These are phyloP conservation scores for Sylvia atricapilla DNA, from an alignment of 2,113 vertebrate species.

Conservation along the genomic window DNA sequence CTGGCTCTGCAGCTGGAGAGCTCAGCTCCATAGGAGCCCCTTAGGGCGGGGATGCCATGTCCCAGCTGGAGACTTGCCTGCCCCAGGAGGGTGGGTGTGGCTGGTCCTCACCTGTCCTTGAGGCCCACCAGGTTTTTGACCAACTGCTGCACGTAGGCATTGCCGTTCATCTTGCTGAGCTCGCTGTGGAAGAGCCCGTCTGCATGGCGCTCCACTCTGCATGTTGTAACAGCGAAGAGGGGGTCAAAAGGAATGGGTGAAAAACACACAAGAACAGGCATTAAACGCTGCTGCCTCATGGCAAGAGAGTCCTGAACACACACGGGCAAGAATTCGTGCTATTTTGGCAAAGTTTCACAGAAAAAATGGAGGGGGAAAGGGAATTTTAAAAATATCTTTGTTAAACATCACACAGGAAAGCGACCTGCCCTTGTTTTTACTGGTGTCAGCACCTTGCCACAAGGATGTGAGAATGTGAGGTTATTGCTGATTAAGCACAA, in stretches of 20 bases:
- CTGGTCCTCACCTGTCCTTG: constrained; percentile 48
- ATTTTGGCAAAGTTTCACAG: background rate
- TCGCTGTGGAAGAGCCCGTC: constrained; percentile 74
- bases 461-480: background rate
- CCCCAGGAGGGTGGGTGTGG: background rate
- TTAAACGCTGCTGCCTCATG: background rate
- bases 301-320: background rate
- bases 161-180: constrained; percentile 71
- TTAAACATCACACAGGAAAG: background rate
- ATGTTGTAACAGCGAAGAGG: no score
- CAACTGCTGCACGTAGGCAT: constrained; percentile 54
- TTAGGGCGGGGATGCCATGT: background rate
- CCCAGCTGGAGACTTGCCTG: rapidly evolving
- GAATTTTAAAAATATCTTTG: background rate
- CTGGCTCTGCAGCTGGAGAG: background rate
- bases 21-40: background rate
- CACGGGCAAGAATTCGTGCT: rapidly evolving
- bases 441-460: background rate
- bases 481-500: background rate
- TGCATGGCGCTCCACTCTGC: constrained; percentile 60
- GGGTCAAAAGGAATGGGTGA: background rate
- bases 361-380: background rate
- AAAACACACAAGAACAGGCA: background rate
- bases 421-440: background rate
- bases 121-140: constrained; percentile 57